phyloP scores from a whole-genome alignment of 2,797 vertebrate genomes.

The Spondyliosoma cantharus region DNA sequence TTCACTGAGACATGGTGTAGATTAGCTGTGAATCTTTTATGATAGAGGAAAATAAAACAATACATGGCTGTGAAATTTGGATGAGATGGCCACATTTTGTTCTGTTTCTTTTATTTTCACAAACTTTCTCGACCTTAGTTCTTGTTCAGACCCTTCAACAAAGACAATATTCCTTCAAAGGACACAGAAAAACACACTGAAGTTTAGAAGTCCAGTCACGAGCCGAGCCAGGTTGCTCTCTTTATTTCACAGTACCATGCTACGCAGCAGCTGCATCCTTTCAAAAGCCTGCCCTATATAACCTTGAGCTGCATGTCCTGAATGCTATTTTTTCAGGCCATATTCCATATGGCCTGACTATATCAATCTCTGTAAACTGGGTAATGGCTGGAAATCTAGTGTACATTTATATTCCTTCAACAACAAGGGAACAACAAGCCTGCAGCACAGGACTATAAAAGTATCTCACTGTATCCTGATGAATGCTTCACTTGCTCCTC shows the following conservation, averaged over 20 bases:
- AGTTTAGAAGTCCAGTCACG: constrained; percentile 23
- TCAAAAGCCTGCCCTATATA: constrained; percentile 2
- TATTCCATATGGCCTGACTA: neutral
- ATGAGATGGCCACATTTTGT: no score
- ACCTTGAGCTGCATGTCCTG: constrained; percentile 45
- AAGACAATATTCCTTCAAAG: constrained; percentile 4
- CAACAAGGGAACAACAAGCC: neutral
- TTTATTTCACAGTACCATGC: constrained; percentile 18
- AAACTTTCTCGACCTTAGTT: no score
- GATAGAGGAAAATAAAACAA: constrained; percentile 4
- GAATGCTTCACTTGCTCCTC: constrained; percentile 13
- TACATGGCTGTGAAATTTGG: neutral
- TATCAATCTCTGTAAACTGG: constrained; percentile 42
- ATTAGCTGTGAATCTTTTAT: neutral
- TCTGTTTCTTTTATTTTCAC: no score
- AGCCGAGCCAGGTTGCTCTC: neutral
- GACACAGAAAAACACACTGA: neutral
- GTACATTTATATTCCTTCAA: constrained; percentile 28
- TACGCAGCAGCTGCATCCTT: constrained; percentile 34
- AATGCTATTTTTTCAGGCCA: constrained; percentile 38
- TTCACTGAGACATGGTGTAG: constrained; percentile 4
- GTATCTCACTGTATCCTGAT: neutral
- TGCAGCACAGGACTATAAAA: constrained; percentile 1
- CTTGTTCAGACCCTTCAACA: neutral
- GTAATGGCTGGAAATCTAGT: constrained; percentile 18